These are phyloP conservation scores for Sylvietta virens DNA, from an alignment of 2,113 vertebrate species.

Conservation along the genomic window DNA sequence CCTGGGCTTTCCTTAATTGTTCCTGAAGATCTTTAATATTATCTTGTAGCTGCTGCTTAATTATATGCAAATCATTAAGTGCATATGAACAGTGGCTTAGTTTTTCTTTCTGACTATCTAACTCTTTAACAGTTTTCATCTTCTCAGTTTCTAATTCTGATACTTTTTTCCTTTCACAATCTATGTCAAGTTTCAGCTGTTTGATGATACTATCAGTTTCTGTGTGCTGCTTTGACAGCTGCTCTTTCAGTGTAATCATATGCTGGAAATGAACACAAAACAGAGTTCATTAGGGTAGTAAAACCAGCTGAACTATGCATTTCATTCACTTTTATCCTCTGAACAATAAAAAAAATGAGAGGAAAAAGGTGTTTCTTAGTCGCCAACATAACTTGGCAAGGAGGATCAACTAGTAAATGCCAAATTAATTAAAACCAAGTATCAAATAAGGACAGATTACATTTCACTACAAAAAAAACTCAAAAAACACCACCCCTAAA, in stretches of 20 bases:
- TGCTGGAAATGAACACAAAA: conserved; percentile 76
- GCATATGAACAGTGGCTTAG: conserved; percentile 77
- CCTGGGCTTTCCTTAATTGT: conserved; percentile 74
- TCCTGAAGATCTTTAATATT: conserved; percentile 78
- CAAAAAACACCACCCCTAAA: neutral
- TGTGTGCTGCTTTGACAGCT: conserved; percentile 79
- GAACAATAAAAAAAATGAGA: neutral
- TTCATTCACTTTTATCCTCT: neutral
- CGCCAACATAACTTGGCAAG: neutral
- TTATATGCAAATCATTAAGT: conserved; percentile 83
- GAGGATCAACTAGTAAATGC: neutral
- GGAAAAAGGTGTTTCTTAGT: neutral
- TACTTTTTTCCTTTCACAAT: conserved; percentile 66
- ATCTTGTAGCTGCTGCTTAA: conserved; percentile 79
- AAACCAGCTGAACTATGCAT: neutral
- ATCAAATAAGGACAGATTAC: neutral
- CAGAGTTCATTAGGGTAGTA: neutral
- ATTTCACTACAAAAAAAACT: neutral
- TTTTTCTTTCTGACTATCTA: conserved; percentile 81
- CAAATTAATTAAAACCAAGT: neutral
- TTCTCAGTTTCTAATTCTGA: conserved; percentile 71
- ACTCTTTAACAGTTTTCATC: conserved; percentile 66
- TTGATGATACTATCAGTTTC: conserved; percentile 72
- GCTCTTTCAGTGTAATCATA: conserved; percentile 88
- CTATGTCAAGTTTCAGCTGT: conserved; percentile 73